phyloP scores from a whole-genome alignment of 2,113 vertebrate species.

The Oncorhynchus kisutch region DNA sequence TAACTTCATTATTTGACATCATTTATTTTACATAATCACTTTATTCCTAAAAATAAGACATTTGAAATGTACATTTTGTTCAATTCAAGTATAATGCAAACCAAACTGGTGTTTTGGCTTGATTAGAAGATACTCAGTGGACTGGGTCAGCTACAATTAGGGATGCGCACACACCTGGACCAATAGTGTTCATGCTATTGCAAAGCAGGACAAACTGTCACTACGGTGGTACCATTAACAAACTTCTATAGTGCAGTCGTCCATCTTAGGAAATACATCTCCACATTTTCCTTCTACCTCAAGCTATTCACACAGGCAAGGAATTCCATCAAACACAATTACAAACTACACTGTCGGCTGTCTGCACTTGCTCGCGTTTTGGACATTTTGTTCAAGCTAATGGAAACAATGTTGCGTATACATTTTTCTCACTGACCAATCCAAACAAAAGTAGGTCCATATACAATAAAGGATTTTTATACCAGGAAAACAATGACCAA shows the following conservation, averaged over 20 bases:
- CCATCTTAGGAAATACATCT: not conserved
- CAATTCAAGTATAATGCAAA: slow-evolving; percentile 5
- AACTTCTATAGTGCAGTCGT: not conserved
- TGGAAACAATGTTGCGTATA: not conserved
- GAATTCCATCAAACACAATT: too few species aligned
- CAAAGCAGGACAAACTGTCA: not conserved
- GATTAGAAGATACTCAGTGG: too few species aligned
- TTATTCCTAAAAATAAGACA: slow-evolving; percentile 21
- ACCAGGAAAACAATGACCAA: not conserved
- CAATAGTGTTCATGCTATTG: not conserved
- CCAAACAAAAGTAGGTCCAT: not conserved
- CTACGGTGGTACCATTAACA: not conserved
- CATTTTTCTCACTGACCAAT: not conserved
- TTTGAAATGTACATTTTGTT: slow-evolving; percentile 19
- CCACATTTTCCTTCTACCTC: too few species aligned
- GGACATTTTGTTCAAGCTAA: not conserved
- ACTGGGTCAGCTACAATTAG: not conserved
- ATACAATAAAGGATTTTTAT: not conserved
- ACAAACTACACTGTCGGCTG: not conserved
- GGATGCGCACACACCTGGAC: not conserved
- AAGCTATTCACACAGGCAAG: not conserved
- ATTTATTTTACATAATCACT: slow-evolving; percentile 18
- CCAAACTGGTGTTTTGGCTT: not conserved
- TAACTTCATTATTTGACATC: not conserved
- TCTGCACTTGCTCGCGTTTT: not conserved